These are phyloP conservation scores for Operophtera brumata DNA, from an alignment of 2,888 invertebrate species.

Conservation along the genomic window DNA sequence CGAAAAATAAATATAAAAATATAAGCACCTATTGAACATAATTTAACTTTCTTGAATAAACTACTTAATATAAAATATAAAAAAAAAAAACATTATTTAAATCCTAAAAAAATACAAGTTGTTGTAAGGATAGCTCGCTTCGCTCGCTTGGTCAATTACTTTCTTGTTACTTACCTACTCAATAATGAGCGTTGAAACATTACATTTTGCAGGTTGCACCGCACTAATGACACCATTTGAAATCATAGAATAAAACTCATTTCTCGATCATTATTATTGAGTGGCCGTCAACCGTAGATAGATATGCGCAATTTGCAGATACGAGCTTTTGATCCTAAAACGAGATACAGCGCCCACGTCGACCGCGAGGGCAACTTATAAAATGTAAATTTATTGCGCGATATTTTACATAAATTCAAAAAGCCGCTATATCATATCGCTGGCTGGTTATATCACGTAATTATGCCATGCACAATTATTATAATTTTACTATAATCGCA, in stretches of 20 bases:
- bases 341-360: conserved; percentile 68
- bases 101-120: no score
- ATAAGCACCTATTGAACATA: no score
- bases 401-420: conserved; percentile 79
- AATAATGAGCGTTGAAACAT: not conserved
- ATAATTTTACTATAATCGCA: conserved; percentile 78
- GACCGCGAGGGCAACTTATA: conserved; percentile 66
- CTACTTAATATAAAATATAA: no score
- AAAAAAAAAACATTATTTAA: no score
- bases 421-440: conserved; percentile 64
- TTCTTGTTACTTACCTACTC: no score
- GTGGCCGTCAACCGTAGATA: conserved; percentile 41
- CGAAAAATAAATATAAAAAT: no score
- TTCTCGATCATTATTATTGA: conserved; percentile 25
- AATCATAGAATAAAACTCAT: conserved; percentile 8
- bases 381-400: conserved; percentile 79
- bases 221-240: not conserved
- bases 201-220: not conserved
- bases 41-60: no score
- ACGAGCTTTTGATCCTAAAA: conserved; percentile 66
- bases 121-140: no score
- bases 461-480: conserved; percentile 75
- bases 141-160: no score
- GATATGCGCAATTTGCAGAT: conserved; percentile 60
- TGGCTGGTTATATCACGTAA: conserved; percentile 74